A percentile compares a stretch with the other conserved stretches of the same genome.
These are phyloP conservation scores for Cinclus cinclus DNA, from an alignment of 2,113 vertebrate genomes.

Conservation along the genomic window DNA sequence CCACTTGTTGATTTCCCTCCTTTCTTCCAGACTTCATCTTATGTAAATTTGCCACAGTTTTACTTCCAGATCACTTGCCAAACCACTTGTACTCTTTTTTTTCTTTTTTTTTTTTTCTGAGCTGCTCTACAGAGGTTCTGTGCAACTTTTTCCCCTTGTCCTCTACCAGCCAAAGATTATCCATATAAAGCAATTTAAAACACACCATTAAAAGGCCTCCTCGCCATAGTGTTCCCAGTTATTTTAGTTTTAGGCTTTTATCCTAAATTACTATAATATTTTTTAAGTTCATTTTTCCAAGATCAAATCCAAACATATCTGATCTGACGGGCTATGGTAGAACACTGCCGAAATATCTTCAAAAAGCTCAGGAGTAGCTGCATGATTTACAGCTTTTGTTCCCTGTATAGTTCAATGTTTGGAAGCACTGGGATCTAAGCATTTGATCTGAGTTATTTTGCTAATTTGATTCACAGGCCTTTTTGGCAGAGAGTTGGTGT, in stretches of 20 bases:
- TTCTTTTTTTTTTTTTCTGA: neutral
- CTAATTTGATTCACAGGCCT: neutral
- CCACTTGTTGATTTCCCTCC: neutral
- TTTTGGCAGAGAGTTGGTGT: neutral
- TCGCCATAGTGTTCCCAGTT: conserved; percentile 8
- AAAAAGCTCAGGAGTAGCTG: neutral
- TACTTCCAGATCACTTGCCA: neutral
- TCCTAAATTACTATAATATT: conserved; percentile 34
- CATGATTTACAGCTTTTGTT: neutral
- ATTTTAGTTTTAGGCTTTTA: conserved; percentile 59
- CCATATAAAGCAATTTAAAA: conserved; percentile 49
- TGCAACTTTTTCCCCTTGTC: neutral
- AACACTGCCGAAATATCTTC: neutral
- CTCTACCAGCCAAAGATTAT: conserved; percentile 25
- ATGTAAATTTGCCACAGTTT: neutral
- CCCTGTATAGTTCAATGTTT: neutral
- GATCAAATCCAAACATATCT: conserved; percentile 14
- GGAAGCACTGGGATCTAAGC: neutral
- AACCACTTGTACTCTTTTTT: neutral
- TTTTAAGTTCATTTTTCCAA: conserved; percentile 57
- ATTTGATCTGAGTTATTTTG: neutral
- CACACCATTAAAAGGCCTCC: conserved; percentile 15
- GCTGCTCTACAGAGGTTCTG: neutral
- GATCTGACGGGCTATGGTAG: neutral
- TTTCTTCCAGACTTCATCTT: conserved; percentile 11